A percentile compares a stretch with the other conserved stretches of the same genome.
These are phyloP conservation scores for Drosophila mimica DNA, from an alignment of 2,888 invertebrate genomes.

Conservation along the genomic window DNA sequence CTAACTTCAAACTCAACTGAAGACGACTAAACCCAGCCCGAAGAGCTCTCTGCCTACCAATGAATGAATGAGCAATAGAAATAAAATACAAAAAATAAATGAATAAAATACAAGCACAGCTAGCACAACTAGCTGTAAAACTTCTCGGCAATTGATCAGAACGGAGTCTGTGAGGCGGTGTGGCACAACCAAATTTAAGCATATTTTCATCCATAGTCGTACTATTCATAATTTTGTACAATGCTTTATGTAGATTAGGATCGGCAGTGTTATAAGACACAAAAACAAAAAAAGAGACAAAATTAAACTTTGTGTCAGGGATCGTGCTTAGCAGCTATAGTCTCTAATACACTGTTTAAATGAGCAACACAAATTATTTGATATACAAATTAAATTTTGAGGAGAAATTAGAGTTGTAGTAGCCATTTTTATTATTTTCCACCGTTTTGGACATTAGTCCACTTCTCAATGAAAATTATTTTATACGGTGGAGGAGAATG, in stretches of 20 bases:
- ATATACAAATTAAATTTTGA: background rate
- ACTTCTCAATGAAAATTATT: no score
- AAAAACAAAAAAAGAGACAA: background rate
- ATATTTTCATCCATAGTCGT: background rate
- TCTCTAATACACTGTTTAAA: background rate
- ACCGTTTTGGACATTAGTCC: background rate
- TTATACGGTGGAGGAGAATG: no score
- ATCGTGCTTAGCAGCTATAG: background rate
- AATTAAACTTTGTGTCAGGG: background rate
- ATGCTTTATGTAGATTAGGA: background rate
- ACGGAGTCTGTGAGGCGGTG: background rate
- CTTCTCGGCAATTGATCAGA: background rate
- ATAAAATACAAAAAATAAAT: background rate
- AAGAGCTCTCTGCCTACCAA: background rate
- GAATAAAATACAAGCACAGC: background rate
- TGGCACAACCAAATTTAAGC: background rate
- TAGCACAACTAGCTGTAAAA: background rate
- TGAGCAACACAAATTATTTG: background rate
- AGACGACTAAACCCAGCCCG: background rate
- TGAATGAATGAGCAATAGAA: background rate
- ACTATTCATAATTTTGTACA: background rate
- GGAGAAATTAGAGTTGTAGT: no score
- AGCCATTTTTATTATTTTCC: background rate
- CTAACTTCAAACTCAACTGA: slow-evolving; percentile 10
- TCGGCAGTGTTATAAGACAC: background rate